phyloP scores from a whole-genome alignment of 2,888 invertebrate genomes.

The Augochlorella aurata region DNA sequence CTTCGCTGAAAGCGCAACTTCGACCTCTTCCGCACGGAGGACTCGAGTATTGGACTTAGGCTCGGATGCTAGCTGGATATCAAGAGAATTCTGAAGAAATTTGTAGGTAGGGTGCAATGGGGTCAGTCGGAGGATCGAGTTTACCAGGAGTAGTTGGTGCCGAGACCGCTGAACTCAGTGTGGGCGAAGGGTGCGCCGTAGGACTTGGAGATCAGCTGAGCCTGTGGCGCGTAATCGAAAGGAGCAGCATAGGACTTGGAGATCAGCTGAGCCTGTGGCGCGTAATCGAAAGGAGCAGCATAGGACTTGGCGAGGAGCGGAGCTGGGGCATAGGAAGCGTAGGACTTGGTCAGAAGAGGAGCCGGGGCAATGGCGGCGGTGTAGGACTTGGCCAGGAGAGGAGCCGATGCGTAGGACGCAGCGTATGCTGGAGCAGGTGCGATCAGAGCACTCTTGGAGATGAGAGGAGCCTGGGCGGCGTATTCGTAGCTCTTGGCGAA shows the following conservation, averaged over 20 bases:
- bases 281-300: slow-evolving; percentile 55
- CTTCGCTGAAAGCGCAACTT: slow-evolving; percentile 1
- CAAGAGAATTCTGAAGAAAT: not conserved
- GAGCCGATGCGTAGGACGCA: not conserved
- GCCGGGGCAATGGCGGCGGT: not conserved
- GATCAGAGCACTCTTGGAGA: slow-evolving; percentile 13
- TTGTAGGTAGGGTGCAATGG: not conserved
- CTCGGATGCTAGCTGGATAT: not conserved
- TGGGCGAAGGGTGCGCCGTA: slow-evolving; percentile 67
- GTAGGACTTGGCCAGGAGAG: too few relatives aligned
- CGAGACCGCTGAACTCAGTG: slow-evolving; percentile 69
- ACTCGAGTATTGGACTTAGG: not conserved
- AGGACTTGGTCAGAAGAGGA: slow-evolving; percentile 26
- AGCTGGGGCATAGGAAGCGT: slow-evolving; percentile 16
- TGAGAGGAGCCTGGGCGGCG: slow-evolving; percentile 32
- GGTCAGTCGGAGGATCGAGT: not conserved
- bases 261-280: slow-evolving; percentile 26
- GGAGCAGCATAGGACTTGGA: slow-evolving; percentile 46
- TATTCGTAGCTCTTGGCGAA: slow-evolving; percentile 55
- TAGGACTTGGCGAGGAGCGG: not conserved
- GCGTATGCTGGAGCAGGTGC: slow-evolving; percentile 12
- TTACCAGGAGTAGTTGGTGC: slow-evolving; percentile 74
- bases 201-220: slow-evolving; percentile 56
- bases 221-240: slow-evolving; percentile 52
- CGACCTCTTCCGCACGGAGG: not conserved